Conservation (phyloP, 2,797 vertebrate species). For the Ambastaia sidthimunki region DNA sequence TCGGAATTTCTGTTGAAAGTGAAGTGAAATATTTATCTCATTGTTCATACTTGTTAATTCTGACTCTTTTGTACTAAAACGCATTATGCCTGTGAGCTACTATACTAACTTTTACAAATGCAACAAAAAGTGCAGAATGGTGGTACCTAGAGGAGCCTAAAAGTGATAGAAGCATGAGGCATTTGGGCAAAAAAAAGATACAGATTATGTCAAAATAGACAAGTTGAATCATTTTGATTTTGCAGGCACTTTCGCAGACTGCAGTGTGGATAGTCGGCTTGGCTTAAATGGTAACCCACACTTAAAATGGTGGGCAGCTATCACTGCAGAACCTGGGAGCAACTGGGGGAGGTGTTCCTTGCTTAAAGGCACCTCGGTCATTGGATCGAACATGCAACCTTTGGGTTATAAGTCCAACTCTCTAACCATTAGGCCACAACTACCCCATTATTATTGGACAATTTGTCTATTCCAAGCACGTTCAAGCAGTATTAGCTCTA, state of each 20-base stretch:
- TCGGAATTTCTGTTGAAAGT: neutral
- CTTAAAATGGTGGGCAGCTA: neutral
- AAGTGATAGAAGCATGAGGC: conserved; percentile 1
- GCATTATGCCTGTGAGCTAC: conserved; percentile 3
- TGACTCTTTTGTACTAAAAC: conserved; percentile 11
- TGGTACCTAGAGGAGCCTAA: conserved; percentile 9
- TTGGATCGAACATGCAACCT: too few relatives aligned
- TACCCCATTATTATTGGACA: too few relatives aligned
- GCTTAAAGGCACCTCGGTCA: too few relatives aligned
- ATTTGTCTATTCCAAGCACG: too few relatives aligned
- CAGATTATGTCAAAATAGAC: conserved; percentile 19
- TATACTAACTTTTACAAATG: conserved; percentile 15
- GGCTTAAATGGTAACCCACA: neutral
- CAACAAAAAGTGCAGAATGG: conserved; percentile 17
- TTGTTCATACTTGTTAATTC: neutral
- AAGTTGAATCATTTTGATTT: conserved; percentile 44
- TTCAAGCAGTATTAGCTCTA: too few relatives aligned
- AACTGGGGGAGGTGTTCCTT: too few relatives aligned
- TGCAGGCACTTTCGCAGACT: neutral
- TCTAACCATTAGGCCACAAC: too few relatives aligned
- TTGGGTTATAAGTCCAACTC: too few relatives aligned
- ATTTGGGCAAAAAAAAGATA: neutral
- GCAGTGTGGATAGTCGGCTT: conserved; percentile 20
- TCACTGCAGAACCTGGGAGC: neutral
- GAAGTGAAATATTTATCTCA: neutral